Evolutionary conservation across 2,797 vertebrate genomes (phyloP), one percentile per base, ranked within the genome.

Genomic region (Taenioides sp.): DNA sequence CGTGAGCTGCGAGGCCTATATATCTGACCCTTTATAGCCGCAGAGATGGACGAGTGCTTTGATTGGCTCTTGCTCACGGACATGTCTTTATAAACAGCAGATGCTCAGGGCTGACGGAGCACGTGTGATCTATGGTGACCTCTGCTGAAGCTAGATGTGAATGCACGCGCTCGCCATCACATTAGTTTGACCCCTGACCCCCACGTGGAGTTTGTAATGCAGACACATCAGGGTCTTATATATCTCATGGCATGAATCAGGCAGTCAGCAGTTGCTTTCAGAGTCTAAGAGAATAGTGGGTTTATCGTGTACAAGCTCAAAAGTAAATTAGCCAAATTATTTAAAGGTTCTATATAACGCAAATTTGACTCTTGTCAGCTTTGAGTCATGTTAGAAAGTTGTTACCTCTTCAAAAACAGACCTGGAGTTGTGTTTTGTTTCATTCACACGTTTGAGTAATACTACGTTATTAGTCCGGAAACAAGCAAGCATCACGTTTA

Each of bases 51-150:
- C 75, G 79, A 7, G 12, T 78, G 40, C 77, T 84, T 84, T 86
- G 83, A 88, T 84, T 76, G 86, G 84, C 70, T 82, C 69, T 69
- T 71, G 79, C 52, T 88, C 75, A 74, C 80, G 79, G 82, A 82
- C 27, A 2, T 50, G 55, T 62, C 10, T 74, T 22, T 37, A 73
- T 77, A 69, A 78, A 76, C 55, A 73, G 20, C 49, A 64, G 63
- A 75, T 65, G 70, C 0, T 25, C 77, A 61, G 73, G 70, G 72
- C 61, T 78, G 75, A 75, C 5, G 3, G 63, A 12, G 40, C 54
- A 69, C 16, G 14, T 31, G 60, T 86, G 81, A 89, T 88, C 25
- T 74, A 88, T 74, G 74, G 60, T 77, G 87, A 87, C 86, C 88
- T 88, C 76, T 71, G 49, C 69, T 74, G 79, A 81, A 88, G 84